A percentile compares a stretch with the other conserved stretches of the same genome.
Evolutionary conservation across 2,797 vertebrate genomes (phyloP).

Genomic region (Naso thynnoides): DNA sequence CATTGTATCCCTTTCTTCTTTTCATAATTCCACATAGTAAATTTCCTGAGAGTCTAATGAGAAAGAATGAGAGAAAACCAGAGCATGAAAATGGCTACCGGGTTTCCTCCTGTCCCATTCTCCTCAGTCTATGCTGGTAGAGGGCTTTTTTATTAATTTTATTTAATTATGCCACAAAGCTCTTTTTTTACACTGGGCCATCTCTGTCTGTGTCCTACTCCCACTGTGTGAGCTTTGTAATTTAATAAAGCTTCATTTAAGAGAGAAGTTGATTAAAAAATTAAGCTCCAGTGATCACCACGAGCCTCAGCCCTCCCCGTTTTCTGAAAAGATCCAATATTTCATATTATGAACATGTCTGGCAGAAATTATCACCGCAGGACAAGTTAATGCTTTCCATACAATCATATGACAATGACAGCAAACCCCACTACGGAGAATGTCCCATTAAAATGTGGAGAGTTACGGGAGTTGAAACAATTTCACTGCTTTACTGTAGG

Average conservation of each 20-base stretch:
- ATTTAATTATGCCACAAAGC: conserved; percentile 88
- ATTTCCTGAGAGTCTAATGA: conserved; percentile 81
- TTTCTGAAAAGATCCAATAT: conserved; percentile 85
- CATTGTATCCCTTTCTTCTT: conserved; percentile 72
- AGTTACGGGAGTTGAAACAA: conserved; percentile 64
- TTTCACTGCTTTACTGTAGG: conserved; percentile 60
- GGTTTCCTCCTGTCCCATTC: conserved; percentile 75
- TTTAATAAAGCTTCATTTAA: conserved; percentile 91
- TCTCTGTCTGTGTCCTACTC: conserved; percentile 77
- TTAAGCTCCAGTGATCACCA: conserved; percentile 86
- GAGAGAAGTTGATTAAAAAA: conserved; percentile 90
- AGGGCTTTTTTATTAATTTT: conserved; percentile 83
- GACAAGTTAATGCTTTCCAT: conserved; percentile 85
- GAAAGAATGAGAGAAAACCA: conserved; percentile 73
- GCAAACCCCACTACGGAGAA: conserved; percentile 57
- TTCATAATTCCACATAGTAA: conserved; percentile 70
- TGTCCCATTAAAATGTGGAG: conserved; percentile 59
- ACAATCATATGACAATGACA: conserved; percentile 73
- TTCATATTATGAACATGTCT: conserved; percentile 86
- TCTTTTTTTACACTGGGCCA: conserved; percentile 73
- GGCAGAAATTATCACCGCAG: conserved; percentile 88
- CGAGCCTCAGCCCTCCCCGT: conserved; percentile 73
- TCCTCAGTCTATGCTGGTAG: conserved; percentile 65
- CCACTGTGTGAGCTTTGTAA: conserved; percentile 88
- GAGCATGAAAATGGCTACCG: conserved; percentile 79